Evolutionary conservation across 2,113 vertebrate species (phyloP).

Genomic region (Misgurnus mizolepis): DNA sequence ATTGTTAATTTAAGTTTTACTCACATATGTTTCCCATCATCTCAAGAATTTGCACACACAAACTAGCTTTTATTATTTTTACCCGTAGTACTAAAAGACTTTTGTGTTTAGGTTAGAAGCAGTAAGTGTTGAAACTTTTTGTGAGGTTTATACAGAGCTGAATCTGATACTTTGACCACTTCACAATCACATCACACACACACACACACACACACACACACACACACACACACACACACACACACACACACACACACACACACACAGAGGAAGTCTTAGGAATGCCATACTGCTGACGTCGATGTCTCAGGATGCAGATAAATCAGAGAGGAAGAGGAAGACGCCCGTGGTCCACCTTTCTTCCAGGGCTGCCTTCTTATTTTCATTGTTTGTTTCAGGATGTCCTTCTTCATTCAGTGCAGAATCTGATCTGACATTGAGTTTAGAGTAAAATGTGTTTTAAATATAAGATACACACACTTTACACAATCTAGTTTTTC

Average conservation of each 20-base stretch:
- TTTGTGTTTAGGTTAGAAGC: not conserved
- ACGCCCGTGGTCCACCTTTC: not conserved
- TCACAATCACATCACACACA: too few relatives aligned
- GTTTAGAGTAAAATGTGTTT: not conserved
- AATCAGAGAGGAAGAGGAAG: conserved; percentile 40
- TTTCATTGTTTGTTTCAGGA: not conserved
- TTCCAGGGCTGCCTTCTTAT: not conserved
- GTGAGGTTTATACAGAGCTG: not conserved
- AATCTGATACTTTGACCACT: conserved; percentile 19
- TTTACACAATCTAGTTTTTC: not conserved
- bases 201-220: too few relatives aligned
- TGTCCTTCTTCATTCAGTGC: not conserved
- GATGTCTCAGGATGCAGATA: conserved; percentile 36
- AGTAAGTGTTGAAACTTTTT: conserved; percentile 11
- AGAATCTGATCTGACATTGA: not conserved
- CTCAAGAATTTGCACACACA: not conserved
- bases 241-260: too few relatives aligned
- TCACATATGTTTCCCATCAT: conserved; percentile 3
- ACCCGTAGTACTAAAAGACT: not conserved
- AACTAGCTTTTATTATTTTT: conserved; percentile 21
- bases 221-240: too few relatives aligned
- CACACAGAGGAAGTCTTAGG: conserved; percentile 32
- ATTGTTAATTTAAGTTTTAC: not conserved
- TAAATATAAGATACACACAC: not conserved
- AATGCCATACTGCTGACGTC: conserved; percentile 49